These are phyloP conservation scores for Brachionus koreanus DNA, from an alignment of 1,140 invertebrate species.

Conservation along the genomic window DNA sequence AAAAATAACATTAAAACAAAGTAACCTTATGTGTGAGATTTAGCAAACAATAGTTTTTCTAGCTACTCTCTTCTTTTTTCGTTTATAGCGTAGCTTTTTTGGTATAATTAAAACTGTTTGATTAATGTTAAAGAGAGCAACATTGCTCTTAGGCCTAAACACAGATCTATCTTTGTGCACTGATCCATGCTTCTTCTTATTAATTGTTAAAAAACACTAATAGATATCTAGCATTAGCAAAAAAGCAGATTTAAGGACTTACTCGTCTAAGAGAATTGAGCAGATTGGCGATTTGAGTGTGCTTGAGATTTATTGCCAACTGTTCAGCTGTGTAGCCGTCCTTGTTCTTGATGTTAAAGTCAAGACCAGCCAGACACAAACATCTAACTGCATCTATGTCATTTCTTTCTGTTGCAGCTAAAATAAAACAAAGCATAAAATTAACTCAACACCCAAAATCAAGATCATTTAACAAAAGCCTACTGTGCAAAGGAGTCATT, in stretches of 20 bases:
- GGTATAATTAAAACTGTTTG: neutral
- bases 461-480: slow-evolving; percentile 57
- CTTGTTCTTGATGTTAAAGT: slow-evolving; percentile 66
- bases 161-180: neutral
- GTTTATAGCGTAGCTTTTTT: neutral
- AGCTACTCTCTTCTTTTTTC: neutral
- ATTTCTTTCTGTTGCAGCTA: slow-evolving; percentile 22
- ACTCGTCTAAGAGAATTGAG: slow-evolving; percentile 69
- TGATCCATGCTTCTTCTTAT: neutral
- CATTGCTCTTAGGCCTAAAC: neutral
- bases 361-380: slow-evolving; percentile 70
- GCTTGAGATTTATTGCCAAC: slow-evolving; percentile 73
- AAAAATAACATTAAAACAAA: neutral
- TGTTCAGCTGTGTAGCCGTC: slow-evolving; percentile 75
- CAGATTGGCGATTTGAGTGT: slow-evolving; percentile 70
- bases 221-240: neutral
- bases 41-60: neutral
- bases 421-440: slow-evolving; percentile 70
- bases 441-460: slow-evolving; percentile 67
- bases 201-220: slow-evolving; percentile 31
- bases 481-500: slow-evolving; percentile 41
- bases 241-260: slow-evolving; percentile 50
- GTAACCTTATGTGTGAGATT: neutral
- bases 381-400: slow-evolving; percentile 58
- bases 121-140: neutral